phyloP scores from a whole-genome alignment of 2,797 vertebrate genomes.

The Falco berigora region DNA sequence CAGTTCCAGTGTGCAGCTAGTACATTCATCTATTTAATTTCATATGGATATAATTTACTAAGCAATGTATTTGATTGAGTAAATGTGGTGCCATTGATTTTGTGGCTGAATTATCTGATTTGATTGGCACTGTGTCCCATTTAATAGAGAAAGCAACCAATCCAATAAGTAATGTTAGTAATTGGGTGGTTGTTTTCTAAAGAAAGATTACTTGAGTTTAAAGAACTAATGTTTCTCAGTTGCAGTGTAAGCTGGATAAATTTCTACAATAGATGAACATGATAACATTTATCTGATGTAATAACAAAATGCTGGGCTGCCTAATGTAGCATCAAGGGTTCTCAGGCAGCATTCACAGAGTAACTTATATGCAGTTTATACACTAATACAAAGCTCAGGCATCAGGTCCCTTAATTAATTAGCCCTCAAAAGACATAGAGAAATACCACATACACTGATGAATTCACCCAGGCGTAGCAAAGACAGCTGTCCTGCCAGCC shows the following conservation, averaged over 20 bases:
- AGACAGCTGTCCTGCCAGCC: not conserved
- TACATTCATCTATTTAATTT: constrained; percentile 66
- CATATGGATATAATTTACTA: constrained; percentile 65
- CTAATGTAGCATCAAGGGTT: not conserved
- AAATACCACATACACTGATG: fast-evolving
- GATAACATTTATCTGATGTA: not conserved
- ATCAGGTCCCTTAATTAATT: not conserved
- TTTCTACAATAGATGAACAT: not conserved
- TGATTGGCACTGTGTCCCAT: constrained; percentile 58
- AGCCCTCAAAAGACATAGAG: not conserved
- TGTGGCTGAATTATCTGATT: constrained; percentile 63
- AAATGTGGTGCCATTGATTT: constrained; percentile 66
- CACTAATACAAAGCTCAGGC: not conserved
- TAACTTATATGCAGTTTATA: not conserved
- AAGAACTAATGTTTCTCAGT: not conserved
- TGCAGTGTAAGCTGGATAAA: not conserved
- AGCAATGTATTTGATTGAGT: constrained; percentile 57
- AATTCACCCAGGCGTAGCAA: not conserved
- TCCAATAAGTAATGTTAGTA: constrained; percentile 54
- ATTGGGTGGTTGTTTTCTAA: constrained; percentile 56
- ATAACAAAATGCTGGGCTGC: not conserved
- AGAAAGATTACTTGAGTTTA: constrained; percentile 39
- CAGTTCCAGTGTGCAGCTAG: not conserved
- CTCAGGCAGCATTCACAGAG: not conserved
- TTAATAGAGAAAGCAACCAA: constrained; percentile 55